phyloP scores from a whole-genome alignment of 1,140 invertebrate species.

The Antheraea mylitta region DNA sequence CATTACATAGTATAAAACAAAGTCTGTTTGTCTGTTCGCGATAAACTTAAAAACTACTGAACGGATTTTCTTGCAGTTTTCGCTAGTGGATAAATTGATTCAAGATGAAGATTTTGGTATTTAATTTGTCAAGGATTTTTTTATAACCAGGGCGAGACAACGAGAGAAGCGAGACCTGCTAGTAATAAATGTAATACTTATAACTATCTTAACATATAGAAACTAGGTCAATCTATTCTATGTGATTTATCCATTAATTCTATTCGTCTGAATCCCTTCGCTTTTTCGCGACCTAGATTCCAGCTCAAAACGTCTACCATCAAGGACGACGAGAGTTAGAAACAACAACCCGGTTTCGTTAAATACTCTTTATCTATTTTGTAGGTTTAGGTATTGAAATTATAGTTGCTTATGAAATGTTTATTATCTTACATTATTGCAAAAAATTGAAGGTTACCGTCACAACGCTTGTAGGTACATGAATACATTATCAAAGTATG shows the following conservation, averaged over 20 bases:
- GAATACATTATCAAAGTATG: background rate
- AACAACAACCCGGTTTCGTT: constrained; percentile 3
- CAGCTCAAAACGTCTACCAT: constrained; percentile 33
- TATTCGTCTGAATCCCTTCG: constrained; percentile 28
- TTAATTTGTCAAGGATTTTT: too few relatives aligned
- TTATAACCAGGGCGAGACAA: too few relatives aligned
- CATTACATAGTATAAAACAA: background rate
- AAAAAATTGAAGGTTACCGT: background rate
- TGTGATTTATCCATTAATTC: constrained; percentile 9
- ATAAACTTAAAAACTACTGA: too few relatives aligned
- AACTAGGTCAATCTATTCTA: constrained; percentile 34
- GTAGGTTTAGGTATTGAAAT: background rate
- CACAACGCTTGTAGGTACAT: background rate
- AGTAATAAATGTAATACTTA: background rate
- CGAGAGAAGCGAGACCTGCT: too few relatives aligned
- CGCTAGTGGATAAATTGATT: too few relatives aligned
- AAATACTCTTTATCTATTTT: background rate
- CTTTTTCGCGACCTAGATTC: constrained; percentile 45
- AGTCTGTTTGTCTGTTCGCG: too few relatives aligned
- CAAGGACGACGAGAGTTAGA: constrained; percentile 20
- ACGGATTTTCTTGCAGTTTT: too few relatives aligned
- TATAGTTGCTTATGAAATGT: background rate
- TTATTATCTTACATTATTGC: constrained; percentile 6
- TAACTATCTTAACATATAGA: background rate
- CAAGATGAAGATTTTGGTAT: too few relatives aligned